Evolutionary conservation across 2,113 vertebrate species (phyloP), one percentile per base, ranked within the genome.

Genomic region (Phoenicopterus ruber): DNA sequence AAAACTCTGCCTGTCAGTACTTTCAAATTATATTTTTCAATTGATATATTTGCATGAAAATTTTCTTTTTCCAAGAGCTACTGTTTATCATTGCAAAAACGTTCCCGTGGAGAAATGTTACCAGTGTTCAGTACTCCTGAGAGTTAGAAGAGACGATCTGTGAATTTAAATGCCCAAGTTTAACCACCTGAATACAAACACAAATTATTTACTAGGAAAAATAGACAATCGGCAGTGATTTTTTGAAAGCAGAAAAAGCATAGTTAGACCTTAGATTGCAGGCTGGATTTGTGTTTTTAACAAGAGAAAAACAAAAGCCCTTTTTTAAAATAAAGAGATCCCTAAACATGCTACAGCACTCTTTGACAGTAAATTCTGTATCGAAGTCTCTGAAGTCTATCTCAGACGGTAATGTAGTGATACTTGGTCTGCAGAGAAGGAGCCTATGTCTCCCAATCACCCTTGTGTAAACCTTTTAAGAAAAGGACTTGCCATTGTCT

Each of bases 191-290:
- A 83, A 25, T 72, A 15, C 28, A 80, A 95, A 31, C 63, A 89
- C 28, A 38, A 32, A 40, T 50, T 82, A 49, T 58, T 82, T 59
- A 3, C 54, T 59, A 38, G 54, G 49, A 59, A 63, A 65, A 93
- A 50, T 0, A 38, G 24, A 10, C 67, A 57, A 57, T 32, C 0
- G 0, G 11, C 58, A 69, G 20, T 55, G 44, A 65, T 22, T 61
- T 74, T 77, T 47, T 80, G 44, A 72, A 63, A 69, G 49, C n/a
- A 44, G 62, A 65, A 86, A 19, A 32, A 80, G 8, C 34, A 20
- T n/a, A 70, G 17, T 65, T 62, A 70, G 55, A 65, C 28, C n/a
- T 92, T 76, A 63, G 76, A 61, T 52, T 80, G 20, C 40, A 73
- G 58, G 40, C 29, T 76, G 40, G 25, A 50, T 86, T 77, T 72